Base-by-base conservation (phyloP, 2,113 vertebrate species). In the Sinocyclocheilus rhinocerous region DNA sequence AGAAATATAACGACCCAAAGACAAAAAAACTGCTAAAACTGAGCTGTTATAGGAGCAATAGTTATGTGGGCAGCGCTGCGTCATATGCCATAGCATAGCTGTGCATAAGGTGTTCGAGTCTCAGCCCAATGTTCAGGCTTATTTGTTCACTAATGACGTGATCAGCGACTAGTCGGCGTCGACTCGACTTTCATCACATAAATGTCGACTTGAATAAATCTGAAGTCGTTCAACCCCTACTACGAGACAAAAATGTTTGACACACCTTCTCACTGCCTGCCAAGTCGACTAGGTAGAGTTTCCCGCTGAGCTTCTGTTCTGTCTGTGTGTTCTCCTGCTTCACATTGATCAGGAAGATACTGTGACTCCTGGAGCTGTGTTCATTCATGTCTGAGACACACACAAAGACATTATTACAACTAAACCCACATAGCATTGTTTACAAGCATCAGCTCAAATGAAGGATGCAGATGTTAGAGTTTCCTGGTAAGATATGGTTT, bases 291-390 rank as follows among this genome's bases (percentile, higher is more conserved):
- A 99, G 95, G 94, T 97, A 99, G 69, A 99, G 97, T 90, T 99
- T 99, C 50, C 98, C 98, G 86, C 97, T 99, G 89, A 99, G 95
- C 89, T 99, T 99, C 90, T 99, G 97, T 92, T 99, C 98, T 1
- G 98, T 99, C 94, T 97, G 96, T 55, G 97, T 99, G 93, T 99
- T 99, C 90, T 99, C 98, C 95, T 99, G 98, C 90, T 99, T 99
- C 90, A 99, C 98, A 39, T 99, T 99, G 85, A 99, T 99, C 90
- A 97, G 96, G 94, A 99, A 99, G 93, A 99, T 99, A 86, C 98
- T 99, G 95, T 99, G 98, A 93, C 98, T 99, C 92, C 98, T 95
- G 91, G 98, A 99, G 94, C 98, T 99, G 95, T 99, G 98, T 90
- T 99, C 98, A 81, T 99, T 99, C 97, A 99, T 99, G 94, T 99